Percentiles rank a stretch among this genome's conserved stretches.
Conservation (phyloP, 2,888 invertebrate species). For the Graphium colonna region DNA sequence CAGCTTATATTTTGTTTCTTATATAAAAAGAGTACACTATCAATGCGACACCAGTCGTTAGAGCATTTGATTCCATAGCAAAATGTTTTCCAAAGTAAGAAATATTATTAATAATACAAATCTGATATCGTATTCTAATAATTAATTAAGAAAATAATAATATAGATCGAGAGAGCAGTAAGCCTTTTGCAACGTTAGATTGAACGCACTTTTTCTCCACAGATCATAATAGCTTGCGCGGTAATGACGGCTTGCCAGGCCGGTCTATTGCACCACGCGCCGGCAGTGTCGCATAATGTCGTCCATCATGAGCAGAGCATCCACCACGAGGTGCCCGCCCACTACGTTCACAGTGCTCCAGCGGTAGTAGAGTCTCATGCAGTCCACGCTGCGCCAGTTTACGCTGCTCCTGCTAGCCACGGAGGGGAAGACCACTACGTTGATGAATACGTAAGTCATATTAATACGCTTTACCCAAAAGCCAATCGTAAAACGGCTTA, state of each 20-base stretch:
- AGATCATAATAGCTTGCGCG: conserved; percentile 60
- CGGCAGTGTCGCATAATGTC: conserved; percentile 73
- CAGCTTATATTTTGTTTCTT: conserved; percentile 71
- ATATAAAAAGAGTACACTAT: conserved; percentile 75
- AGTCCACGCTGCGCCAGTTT: conserved; percentile 32
- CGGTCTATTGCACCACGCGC: conserved; percentile 64
- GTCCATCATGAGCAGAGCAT: conserved; percentile 60
- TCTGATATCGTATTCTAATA: no score
- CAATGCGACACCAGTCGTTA: conserved; percentile 65
- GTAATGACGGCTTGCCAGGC: conserved; percentile 62
- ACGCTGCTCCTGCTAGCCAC: conserved; percentile 39
- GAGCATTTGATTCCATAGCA: conserved; percentile 67
- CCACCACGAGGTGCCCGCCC: conserved; percentile 52
- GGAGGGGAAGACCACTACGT: conserved; percentile 58
- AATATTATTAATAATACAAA: conserved; percentile 14
- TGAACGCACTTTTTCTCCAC: conserved; percentile 23
- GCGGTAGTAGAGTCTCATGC: conserved; percentile 34
- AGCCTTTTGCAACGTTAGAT: neutral
- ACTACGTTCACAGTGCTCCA: conserved; percentile 44
- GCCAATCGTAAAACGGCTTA: no score
- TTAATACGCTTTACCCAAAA: no score
- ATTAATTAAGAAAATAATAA: neutral
- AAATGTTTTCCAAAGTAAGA: conserved; percentile 77
- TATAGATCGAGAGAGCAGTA: neutral
- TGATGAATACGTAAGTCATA: conserved; percentile 72